Conservation (phyloP, 2,113 vertebrate species). For the Heterocephalus glaber region DNA sequence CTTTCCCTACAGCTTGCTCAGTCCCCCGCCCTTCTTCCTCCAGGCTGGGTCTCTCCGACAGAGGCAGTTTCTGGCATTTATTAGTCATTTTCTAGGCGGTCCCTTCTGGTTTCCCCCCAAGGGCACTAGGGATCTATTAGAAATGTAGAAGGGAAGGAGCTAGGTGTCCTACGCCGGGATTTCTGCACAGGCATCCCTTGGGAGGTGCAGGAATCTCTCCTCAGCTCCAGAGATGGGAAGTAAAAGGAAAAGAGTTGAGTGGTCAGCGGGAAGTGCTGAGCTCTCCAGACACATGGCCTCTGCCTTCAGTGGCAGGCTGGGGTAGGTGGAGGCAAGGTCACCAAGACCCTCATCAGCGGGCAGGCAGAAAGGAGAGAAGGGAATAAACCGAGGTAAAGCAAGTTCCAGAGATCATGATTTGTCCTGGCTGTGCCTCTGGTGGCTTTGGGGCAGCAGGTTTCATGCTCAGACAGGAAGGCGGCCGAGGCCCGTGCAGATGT, state of each 20-base stretch:
- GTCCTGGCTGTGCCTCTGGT: not conserved
- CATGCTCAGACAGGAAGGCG: slow-evolving; percentile 47
- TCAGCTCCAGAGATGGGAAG: not conserved
- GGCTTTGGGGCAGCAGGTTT: slow-evolving; percentile 60
- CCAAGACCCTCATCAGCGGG: not conserved
- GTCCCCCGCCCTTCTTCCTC: not conserved
- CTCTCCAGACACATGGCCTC: not conserved
- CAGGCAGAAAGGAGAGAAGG: not conserved
- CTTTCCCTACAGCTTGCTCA: not conserved
- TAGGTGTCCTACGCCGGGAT: not conserved
- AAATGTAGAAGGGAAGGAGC: not conserved
- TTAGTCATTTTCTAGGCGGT: not conserved
- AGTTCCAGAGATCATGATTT: not conserved
- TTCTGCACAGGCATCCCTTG: not conserved
- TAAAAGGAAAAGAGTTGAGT: not conserved
- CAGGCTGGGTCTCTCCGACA: not conserved
- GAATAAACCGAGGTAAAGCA: slow-evolving; percentile 14
- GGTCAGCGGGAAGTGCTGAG: not conserved
- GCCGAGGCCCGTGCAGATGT: not conserved
- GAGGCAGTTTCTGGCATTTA: not conserved
- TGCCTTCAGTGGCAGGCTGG: not conserved
- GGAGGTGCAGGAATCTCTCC: not conserved
- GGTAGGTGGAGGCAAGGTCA: not conserved
- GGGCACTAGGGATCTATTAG: not conserved
- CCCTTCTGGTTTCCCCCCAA: not conserved